Evolutionary conservation across 2,797 vertebrate species (phyloP).

Genomic region (Podargus strigoides): DNA sequence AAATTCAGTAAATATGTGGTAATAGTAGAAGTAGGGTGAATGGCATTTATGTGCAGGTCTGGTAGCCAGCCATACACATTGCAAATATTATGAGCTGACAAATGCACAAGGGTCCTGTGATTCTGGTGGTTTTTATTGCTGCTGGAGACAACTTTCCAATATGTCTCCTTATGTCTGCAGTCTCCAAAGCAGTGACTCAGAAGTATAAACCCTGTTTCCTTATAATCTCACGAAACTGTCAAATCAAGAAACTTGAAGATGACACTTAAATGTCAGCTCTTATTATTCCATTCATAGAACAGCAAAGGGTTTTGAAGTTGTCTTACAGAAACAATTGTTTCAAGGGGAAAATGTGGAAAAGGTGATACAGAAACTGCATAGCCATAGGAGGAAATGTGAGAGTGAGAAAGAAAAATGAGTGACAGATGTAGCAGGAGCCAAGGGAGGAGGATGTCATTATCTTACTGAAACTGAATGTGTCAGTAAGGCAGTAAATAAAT

Average conservation of each 20-base stretch:
- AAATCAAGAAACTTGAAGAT: not conserved
- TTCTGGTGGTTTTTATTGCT: not conserved
- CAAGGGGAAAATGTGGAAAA: not conserved
- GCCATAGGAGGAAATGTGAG: not conserved
- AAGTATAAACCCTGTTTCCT: not conserved
- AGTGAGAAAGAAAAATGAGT: not conserved
- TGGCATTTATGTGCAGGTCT: rapidly evolving
- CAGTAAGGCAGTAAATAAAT: not conserved
- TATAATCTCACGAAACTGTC: not conserved
- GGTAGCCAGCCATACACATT: not conserved
- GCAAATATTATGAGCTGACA: not conserved
- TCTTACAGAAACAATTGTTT: not conserved
- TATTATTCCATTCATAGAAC: not conserved
- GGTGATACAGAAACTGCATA: not conserved
- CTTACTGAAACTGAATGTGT: not conserved
- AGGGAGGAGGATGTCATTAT: not conserved
- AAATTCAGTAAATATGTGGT: not conserved
- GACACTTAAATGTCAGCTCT: not conserved
- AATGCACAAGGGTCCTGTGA: not conserved
- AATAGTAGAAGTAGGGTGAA: not conserved
- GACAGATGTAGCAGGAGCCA: not conserved
- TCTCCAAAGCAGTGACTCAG: slow-evolving; percentile 10
- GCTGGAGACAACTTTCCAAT: not conserved
- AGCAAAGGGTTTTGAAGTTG: not conserved
- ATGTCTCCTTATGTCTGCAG: not conserved